phyloP scores from a whole-genome alignment of 2,797 vertebrate genomes.

The Cossypha heuglini region DNA sequence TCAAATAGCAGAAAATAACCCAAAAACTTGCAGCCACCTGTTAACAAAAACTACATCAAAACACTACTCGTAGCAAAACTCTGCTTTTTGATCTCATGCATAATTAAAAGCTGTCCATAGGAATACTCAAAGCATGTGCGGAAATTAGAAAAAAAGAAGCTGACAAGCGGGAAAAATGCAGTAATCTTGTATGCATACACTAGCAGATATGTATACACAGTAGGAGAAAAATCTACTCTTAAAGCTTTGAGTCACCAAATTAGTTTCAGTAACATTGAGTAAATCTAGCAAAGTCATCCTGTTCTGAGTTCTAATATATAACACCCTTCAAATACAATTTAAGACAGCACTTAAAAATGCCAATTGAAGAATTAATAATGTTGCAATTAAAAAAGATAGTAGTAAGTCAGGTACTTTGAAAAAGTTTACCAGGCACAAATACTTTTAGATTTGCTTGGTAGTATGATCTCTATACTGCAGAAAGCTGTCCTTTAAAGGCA shows the following conservation, averaged over 20 bases:
- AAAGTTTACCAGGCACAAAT: neutral
- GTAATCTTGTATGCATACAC: neutral
- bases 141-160: neutral
- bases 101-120: neutral
- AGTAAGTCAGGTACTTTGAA: neutral
- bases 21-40: neutral
- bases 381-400: neutral
- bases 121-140: neutral
- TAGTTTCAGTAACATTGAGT: neutral
- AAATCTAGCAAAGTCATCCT: neutral
- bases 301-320: neutral
- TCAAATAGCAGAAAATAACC: neutral
- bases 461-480: neutral
- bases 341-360: neutral
- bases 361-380: neutral
- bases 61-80: neutral
- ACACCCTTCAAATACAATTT: neutral
- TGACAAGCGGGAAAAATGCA: neutral
- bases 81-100: neutral
- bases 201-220: neutral
- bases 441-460: neutral
- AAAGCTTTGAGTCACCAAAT: neutral
- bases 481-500: neutral
- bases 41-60: slow-evolving; percentile 10
- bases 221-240: neutral